phyloP scores from a whole-genome alignment of 2,113 vertebrate species.

The Anarhynchus alexandrinus region DNA sequence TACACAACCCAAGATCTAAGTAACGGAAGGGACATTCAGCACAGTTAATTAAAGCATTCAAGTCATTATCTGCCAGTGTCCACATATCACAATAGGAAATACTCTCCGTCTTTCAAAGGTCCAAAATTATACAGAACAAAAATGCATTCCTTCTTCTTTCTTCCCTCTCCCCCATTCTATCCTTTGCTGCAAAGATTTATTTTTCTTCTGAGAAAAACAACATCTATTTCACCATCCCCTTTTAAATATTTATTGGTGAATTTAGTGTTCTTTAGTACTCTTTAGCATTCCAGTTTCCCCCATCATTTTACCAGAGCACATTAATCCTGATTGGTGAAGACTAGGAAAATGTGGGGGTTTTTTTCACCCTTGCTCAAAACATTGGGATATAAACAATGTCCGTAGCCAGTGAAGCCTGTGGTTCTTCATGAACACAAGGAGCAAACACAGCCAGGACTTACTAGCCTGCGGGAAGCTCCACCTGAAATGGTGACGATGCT shows the following conservation, averaged over 20 bases:
- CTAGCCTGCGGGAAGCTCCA: background rate
- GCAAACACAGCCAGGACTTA: background rate
- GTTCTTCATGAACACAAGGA: background rate
- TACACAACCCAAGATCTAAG: background rate
- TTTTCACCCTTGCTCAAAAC: background rate
- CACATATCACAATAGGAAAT: background rate
- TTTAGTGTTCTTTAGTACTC: background rate
- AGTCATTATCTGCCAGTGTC: background rate
- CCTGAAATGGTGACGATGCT: background rate
- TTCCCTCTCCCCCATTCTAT: background rate
- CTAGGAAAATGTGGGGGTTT: background rate
- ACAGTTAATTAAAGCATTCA: background rate
- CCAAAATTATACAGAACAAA: background rate
- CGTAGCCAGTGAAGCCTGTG: background rate
- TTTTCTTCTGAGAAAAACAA: conserved; percentile 2
- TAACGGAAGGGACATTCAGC: background rate
- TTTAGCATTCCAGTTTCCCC: background rate
- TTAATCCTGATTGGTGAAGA: background rate
- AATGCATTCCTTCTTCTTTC: background rate
- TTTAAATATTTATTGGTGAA: background rate
- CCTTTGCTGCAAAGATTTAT: background rate
- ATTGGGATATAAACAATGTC: background rate
- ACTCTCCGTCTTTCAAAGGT: background rate
- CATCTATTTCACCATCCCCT: background rate
- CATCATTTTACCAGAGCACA: background rate